These are phyloP conservation scores for Microtus ochrogaster DNA, from an alignment of 2,113 vertebrate species.

Conservation along the genomic window DNA sequence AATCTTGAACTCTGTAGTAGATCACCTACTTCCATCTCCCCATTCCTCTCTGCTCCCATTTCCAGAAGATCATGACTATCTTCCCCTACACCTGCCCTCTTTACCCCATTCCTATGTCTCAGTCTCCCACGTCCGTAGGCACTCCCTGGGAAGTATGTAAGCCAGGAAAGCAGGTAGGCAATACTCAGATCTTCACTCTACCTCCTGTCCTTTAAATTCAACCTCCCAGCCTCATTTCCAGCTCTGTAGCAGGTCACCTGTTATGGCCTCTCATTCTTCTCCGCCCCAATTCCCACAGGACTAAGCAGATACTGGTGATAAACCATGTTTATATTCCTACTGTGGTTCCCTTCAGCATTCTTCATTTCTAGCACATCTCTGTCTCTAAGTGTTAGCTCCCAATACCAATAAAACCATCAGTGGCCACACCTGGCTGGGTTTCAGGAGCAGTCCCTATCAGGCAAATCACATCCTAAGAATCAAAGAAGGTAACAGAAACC, in stretches of 20 bases:
- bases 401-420: not conserved
- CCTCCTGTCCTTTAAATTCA: not conserved
- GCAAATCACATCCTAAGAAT: not conserved
- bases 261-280: not conserved
- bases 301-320: not conserved
- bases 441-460: not conserved
- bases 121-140: not conserved
- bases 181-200: not conserved
- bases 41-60: not conserved
- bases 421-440: not conserved
- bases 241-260: too few species aligned
- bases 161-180: not conserved
- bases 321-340: not conserved
- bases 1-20: not conserved
- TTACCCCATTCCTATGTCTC: not conserved
- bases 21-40: not conserved
- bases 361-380: not conserved
- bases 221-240: too few species aligned
- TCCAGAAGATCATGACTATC: not conserved
- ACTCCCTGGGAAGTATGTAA: not conserved
- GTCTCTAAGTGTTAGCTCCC: not conserved
- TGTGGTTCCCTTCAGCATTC: not conserved
- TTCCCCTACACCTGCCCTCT: not conserved
- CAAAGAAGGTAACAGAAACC: not conserved
- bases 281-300: not conserved